Percentiles rank a stretch among this genome's conserved stretches.
Evolutionary conservation across 2,113 vertebrate genomes (phyloP).

Genomic region (Coreoperca whiteheadi): DNA sequence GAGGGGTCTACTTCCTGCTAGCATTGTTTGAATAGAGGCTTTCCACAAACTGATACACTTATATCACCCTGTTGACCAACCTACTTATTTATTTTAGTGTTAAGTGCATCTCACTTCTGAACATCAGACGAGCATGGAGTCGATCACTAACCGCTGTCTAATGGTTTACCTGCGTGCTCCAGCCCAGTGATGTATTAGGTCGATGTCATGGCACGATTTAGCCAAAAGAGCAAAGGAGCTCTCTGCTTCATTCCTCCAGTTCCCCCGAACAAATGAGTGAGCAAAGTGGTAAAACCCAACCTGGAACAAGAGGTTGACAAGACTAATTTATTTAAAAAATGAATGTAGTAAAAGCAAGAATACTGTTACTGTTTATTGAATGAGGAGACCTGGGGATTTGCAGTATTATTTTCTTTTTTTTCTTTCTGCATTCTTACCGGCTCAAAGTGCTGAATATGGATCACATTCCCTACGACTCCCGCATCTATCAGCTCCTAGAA

Average conservation of each 20-base stretch:
- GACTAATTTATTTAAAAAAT: not conserved
- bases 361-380: not conserved
- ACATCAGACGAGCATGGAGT: not conserved
- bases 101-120: not conserved
- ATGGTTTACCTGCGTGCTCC: slow-evolving; percentile 83
- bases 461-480: slow-evolving; percentile 85
- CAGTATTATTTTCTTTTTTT: not conserved
- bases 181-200: slow-evolving; percentile 88
- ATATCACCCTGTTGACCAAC: not conserved
- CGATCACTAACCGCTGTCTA: not conserved
- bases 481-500: slow-evolving; percentile 83
- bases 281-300: slow-evolving; percentile 89
- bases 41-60: not conserved
- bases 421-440: slow-evolving; percentile 78
- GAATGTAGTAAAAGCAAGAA: not conserved
- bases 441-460: slow-evolving; percentile 89
- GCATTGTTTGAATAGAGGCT: not conserved
- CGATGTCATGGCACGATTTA: slow-evolving; percentile 89
- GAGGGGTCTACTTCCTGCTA: not conserved
- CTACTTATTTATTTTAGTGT: not conserved
- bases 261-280: slow-evolving; percentile 89
- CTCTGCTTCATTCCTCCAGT: slow-evolving; percentile 88
- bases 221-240: slow-evolving; percentile 88
- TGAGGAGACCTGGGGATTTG: not conserved
- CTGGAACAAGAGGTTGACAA: slow-evolving; percentile 69